Evolutionary conservation across 2,113 vertebrate genomes (phyloP).

Genomic region (Synchiropus splendidus): DNA sequence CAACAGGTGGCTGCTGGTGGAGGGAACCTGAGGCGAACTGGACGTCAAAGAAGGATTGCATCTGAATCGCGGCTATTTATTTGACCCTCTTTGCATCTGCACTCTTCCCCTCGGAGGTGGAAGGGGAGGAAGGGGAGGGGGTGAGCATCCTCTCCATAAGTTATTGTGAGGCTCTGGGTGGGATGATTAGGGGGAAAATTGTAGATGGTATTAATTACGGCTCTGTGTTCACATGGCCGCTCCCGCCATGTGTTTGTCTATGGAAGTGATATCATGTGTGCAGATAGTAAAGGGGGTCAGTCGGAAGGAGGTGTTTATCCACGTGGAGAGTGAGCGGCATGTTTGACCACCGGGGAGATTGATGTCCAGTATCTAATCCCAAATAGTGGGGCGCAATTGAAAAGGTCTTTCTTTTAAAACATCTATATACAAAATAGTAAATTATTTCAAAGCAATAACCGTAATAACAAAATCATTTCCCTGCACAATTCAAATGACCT

Average conservation of each 20-base stretch:
- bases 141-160: slow-evolving; percentile 21
- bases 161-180: not conserved
- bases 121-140: slow-evolving; percentile 29
- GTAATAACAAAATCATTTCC: too few relatives aligned
- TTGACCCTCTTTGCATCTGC: slow-evolving; percentile 65
- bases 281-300: slow-evolving; percentile 14
- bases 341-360: too few relatives aligned
- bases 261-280: slow-evolving; percentile 49
- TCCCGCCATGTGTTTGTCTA: slow-evolving; percentile 44
- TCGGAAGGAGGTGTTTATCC: slow-evolving; percentile 39
- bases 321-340: slow-evolving; percentile 7
- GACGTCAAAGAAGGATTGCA: slow-evolving; percentile 54
- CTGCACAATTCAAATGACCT: too few relatives aligned
- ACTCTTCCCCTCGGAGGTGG: slow-evolving; percentile 40
- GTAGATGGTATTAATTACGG: slow-evolving; percentile 61
- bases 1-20: slow-evolving; percentile 68
- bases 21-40: slow-evolving; percentile 60
- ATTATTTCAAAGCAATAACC: too few relatives aligned
- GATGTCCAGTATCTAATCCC: too few relatives aligned
- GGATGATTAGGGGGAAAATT: slow-evolving; percentile 23
- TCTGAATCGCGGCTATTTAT: slow-evolving; percentile 61
- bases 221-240: slow-evolving; percentile 42
- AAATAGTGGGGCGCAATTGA: too few relatives aligned
- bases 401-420: too few relatives aligned
- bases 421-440: too few relatives aligned